phyloP scores from a whole-genome alignment of 2,113 vertebrate genomes.

The Protobothrops mucrosquamatus region DNA sequence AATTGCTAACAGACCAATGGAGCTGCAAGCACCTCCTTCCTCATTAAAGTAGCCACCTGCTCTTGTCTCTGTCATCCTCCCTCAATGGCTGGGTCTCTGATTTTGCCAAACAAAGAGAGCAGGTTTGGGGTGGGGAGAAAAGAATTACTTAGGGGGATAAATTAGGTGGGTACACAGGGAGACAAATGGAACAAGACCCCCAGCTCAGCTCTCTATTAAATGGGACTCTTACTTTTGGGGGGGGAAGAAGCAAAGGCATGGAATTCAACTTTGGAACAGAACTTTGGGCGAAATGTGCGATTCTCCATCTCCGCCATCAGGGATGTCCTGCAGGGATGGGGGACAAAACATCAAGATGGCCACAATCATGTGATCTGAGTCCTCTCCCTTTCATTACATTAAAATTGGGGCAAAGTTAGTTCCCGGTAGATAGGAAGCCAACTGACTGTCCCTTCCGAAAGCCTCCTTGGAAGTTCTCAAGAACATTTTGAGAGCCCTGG shows the following conservation, averaged over 20 bases:
- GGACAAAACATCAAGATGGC: not conserved
- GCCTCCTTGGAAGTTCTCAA: not conserved
- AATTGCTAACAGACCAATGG: not conserved
- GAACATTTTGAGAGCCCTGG: not conserved
- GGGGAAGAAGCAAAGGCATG: not conserved
- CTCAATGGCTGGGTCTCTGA: not conserved
- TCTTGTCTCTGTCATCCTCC: not conserved
- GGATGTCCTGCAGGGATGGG: not conserved
- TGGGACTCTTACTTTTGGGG: not conserved
- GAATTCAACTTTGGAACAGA: not conserved
- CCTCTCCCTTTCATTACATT: not conserved
- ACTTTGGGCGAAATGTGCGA: not conserved
- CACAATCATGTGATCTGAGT: not conserved
- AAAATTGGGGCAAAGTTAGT: not conserved
- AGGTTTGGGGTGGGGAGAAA: not conserved
- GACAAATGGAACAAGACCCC: not conserved
- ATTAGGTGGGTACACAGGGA: not conserved
- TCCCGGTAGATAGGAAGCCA: not conserved
- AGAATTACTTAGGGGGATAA: not conserved
- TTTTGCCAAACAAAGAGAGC: constrained; percentile 3
- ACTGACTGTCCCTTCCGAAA: not conserved
- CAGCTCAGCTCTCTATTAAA: not conserved
- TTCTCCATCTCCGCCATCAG: not conserved
- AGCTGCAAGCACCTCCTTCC: not conserved
- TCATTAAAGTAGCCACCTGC: constrained; percentile 1